Evolutionary conservation across 2,113 vertebrate genomes (phyloP), one percentile per base, ranked within the genome.

Genomic region (Lamprologus speciosus): DNA sequence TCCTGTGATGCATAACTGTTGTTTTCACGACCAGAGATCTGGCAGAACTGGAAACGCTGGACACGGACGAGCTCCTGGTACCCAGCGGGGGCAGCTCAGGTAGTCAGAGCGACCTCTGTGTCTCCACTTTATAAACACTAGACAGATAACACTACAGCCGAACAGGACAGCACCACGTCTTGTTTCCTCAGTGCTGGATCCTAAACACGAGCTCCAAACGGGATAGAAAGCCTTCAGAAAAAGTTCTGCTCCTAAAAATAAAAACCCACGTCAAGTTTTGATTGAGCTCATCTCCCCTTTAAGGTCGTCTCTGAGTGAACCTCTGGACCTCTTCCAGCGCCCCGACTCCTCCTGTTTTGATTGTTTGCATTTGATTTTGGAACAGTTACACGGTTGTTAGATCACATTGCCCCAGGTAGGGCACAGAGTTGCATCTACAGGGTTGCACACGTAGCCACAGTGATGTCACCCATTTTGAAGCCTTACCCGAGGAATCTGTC

Each of bases 131-230:
- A 9, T 12, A 45, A 53, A 81, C 45, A 45, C 70, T 63, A 19
- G 3, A 60, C 9, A 13, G 6, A 54, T 9, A 35, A 3, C 81
- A 14, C 37, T 54, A 42, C 26, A 58, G 50, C 83, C 26, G 11
- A 42, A 10, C 9, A 33, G 23, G 75, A 70, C 14, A 17, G 53
- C 37, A 3, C 1, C 26, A 31, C 7, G 4, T 78, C 45, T 28
- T 78, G 7, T 21, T 70, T n/a, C 5, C 55, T 57, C 57, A 54
- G 45, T 17, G 83, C 70, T 89, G 89, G 63, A 73, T 63, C 70
- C 14, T 81, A 65, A 83, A 68, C 63, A 68, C 9, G 1, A 37
- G 19, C 63, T 37, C 63, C 10, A 68, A 78, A 78, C 1, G 17
- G n/a, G 26, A 75, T 58, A 4, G 5, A 19, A 85, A 79, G 13